Percentiles rank a stretch among this genome's conserved stretches.
These are phyloP conservation scores for Campoletis sonorensis DNA, from an alignment of 1,140 invertebrate species.

Conservation along the genomic window DNA sequence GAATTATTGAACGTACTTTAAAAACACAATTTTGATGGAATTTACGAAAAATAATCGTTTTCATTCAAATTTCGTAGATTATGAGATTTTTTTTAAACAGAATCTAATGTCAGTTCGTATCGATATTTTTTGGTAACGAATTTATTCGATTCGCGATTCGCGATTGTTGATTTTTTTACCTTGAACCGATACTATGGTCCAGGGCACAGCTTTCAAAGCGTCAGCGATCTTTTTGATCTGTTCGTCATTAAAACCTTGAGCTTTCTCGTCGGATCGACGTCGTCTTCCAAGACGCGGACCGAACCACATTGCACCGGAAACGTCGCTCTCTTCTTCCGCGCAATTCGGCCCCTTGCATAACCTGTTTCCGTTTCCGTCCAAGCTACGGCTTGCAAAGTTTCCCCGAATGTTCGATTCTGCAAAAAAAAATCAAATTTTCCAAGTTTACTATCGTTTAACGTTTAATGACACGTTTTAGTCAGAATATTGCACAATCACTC, in stretches of 20 bases:
- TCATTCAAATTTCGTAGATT: too few species aligned
- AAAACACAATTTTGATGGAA: too few species aligned
- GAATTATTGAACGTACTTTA: too few species aligned
- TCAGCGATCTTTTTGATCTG: constrained; percentile 64
- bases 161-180: constrained; percentile 47
- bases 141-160: too few species aligned
- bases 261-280: constrained; percentile 63
- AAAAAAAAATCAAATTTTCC: constrained; percentile 32
- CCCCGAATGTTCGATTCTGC: constrained; percentile 54
- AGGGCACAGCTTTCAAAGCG: constrained; percentile 58
- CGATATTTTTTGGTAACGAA: too few species aligned
- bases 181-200: constrained; percentile 63
- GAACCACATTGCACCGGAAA: constrained; percentile 71
- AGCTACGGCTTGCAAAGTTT: constrained; percentile 43
- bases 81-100: too few species aligned
- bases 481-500: too few species aligned
- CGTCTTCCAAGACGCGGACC: constrained; percentile 71
- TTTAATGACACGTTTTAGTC: too few species aligned
- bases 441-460: neutral
- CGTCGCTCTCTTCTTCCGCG: constrained; percentile 60
- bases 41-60: too few species aligned
- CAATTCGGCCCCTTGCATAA: constrained; percentile 64
- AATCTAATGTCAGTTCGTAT: too few species aligned
- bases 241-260: constrained; percentile 51
- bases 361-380: constrained; percentile 53